Conservation (phyloP, 2,113 vertebrate genomes). For the Neodontobutis hainanensis region DNA sequence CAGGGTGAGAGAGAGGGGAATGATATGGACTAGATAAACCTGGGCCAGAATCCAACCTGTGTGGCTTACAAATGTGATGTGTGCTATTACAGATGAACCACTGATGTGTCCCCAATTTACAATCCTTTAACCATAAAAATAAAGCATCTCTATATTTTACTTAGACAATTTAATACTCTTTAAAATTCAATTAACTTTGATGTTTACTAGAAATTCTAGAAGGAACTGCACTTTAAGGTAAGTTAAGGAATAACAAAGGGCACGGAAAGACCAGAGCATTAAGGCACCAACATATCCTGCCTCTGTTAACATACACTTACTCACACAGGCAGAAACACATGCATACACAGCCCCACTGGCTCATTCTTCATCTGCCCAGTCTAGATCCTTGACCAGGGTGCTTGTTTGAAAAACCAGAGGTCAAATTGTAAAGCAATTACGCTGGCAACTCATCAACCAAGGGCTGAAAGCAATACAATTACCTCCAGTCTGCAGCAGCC, state of each 20-base stretch:
- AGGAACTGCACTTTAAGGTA: slow-evolving; percentile 1
- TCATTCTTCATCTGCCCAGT: slow-evolving; percentile 56
- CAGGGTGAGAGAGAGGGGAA: no score
- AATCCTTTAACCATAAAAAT: slow-evolving; percentile 16
- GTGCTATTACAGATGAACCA: no score
- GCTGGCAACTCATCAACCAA: slow-evolving; percentile 70
- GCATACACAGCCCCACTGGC: slow-evolving; percentile 16
- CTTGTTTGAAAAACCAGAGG: slow-evolving; percentile 72
- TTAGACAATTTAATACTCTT: slow-evolving; percentile 6
- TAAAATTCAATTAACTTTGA: slow-evolving; percentile 17
- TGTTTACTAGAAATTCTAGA: slow-evolving; percentile 26
- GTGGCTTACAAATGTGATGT: no score
- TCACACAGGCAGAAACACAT: slow-evolving; percentile 13
- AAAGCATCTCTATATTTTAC: neutral
- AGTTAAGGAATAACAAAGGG: slow-evolving; percentile 17
- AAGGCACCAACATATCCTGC: slow-evolving; percentile 35
- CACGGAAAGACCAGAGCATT: slow-evolving; percentile 12
- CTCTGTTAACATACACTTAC: slow-evolving; percentile 25
- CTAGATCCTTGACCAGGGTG: slow-evolving; percentile 67
- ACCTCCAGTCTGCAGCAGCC: slow-evolving; percentile 55
- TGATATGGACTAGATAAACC: no score
- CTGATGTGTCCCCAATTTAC: no score
- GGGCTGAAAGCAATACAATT: slow-evolving; percentile 74
- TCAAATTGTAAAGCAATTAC: slow-evolving; percentile 75
- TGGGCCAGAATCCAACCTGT: no score